These are phyloP conservation scores for Axinella damicornis DNA, from an alignment of 37 sponge, comb jelly and placozoan genomes.

Conservation along the genomic window DNA sequence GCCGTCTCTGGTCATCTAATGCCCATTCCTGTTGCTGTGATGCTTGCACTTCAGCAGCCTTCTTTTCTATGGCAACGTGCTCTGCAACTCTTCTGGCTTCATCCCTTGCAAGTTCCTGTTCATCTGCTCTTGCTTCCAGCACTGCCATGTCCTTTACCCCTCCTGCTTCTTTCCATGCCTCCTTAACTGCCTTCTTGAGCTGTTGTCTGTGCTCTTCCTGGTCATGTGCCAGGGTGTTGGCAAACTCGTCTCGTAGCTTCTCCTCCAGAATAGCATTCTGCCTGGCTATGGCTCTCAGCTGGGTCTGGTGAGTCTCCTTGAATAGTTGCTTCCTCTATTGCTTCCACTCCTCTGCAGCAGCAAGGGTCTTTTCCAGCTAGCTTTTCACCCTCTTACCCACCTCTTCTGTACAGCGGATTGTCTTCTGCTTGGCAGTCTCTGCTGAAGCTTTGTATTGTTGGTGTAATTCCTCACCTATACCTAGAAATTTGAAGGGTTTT, in stretches of 20 bases:
- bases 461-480: conserved; percentile 51
- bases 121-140: conserved; percentile 48
- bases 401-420: conserved; percentile 67
- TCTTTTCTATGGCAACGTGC: conserved; percentile 10
- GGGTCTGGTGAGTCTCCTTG: conserved; percentile 34
- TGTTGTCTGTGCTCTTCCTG: conserved; percentile 8
- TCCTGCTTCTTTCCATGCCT: conserved; percentile 56
- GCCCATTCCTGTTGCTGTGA: conserved; percentile 41
- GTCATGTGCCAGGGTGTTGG: neutral
- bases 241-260: conserved; percentile 54
- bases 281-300: conserved; percentile 36
- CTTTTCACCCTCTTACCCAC: conserved; percentile 62
- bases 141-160: conserved; percentile 33
- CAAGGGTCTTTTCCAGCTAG: conserved; percentile 16
- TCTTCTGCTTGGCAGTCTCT: conserved; percentile 51
- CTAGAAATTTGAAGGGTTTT: no score
- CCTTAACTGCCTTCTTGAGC: conserved; percentile 10
- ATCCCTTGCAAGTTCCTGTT: conserved; percentile 29
- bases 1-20: conserved; percentile 18
- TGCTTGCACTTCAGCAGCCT: conserved; percentile 1
- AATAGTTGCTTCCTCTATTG: conserved; percentile 47
- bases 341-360: conserved; percentile 35
- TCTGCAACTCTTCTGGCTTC: conserved; percentile 39
- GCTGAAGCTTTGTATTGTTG: conserved; percentile 16
- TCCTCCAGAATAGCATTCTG: conserved; percentile 37